Base-by-base conservation (phyloP, 2,113 vertebrate species). In the Pogona vitticeps region DNA sequence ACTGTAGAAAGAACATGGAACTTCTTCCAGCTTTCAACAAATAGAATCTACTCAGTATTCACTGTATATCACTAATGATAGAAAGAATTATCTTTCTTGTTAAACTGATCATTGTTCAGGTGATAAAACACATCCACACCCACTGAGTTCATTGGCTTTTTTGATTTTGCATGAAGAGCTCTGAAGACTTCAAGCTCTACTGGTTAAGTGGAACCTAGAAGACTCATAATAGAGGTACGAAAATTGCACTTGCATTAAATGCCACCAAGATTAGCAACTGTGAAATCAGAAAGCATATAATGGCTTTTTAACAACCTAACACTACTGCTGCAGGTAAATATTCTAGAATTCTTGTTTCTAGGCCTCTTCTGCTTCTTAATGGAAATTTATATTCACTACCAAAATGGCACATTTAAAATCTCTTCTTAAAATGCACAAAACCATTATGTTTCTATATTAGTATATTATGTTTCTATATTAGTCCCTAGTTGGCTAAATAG, bases 31-130 rank as follows among this genome's bases (percentile, higher is more conserved):
- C 92, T 88, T 95, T 91, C 88, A 65, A 33, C 87, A 93, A 92
- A 89, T 88, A 81, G 91, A 83, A 90, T 90, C 91, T 95, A 90
- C 91, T 89, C 84, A 87, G 88, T 76, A 28, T 86, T 92, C 88
- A 65, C 89, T 85, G 75, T 89, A 88, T 88, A 87, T 91, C 84
- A 86, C 21, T 87, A 84, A 94, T 92, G 86, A 93, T 85, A 78
- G 71, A 71, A 20, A 72, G 91, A 87, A 76, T 95, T 93, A 95
- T 94, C 84, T 93, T 95, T 88, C 91, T 91, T 92, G 46, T 93
- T 94, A 63, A 95, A 94, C 90, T 86, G 93, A 84, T 90, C 86
- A 92, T 70, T 83, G 84, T 89, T 76, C 86, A 92, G 86, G 78
- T 94, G 91, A 94, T 0, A 86, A 93, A 95, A 95, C 17, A 67